Evolutionary conservation across 1,140 invertebrate genomes (phyloP), one percentile per base, ranked within the genome.

Genomic region (Papilio xuthus): DNA sequence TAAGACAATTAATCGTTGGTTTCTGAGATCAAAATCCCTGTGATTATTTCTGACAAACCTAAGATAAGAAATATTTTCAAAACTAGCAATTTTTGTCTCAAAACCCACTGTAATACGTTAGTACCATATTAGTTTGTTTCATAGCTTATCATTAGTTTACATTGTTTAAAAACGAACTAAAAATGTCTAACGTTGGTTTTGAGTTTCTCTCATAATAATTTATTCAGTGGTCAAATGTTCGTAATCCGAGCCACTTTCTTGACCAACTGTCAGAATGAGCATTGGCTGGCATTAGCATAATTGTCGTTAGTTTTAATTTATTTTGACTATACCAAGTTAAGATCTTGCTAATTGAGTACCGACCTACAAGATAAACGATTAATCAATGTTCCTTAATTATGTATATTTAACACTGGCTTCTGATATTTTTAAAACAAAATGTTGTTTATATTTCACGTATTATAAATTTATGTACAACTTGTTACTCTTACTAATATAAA

Each of bases 151-250:
- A 28, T 26, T 26, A 67, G 32, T 44, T 71, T 20, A 41, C 20
- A 23, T 71, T 37, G 13, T 26, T 47, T 41, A 72, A 47, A n/a
- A 23, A 47, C n/a, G 10, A 72, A 12, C 20, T 18, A 72, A 26
- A 47, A 47, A 47, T 72, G 41, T 7, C 20, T 4, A 2, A 42
- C 41, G 41, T 73, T n/a, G 42, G 41, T 73, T 73, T 50, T 44
- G 13, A 50, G 41, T 73, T 73, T 44, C 41, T 71, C 71, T 73
- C 37, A 73, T 47, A 72, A 42, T 73, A 73, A 73, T 73, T 73
- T 26, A 73, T 73, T 73, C 71, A 42, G 71, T 42, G 42, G 71
- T 73, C 71, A 73, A 26, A 50, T 50, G 71, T 47, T 73, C 23
- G 71, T 73, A 73, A 73, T 73, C 41, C 42, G 20, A 73, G 37